These are phyloP conservation scores for Microplitis mediator DNA, from an alignment of 1,140 invertebrate species.

Conservation along the genomic window DNA sequence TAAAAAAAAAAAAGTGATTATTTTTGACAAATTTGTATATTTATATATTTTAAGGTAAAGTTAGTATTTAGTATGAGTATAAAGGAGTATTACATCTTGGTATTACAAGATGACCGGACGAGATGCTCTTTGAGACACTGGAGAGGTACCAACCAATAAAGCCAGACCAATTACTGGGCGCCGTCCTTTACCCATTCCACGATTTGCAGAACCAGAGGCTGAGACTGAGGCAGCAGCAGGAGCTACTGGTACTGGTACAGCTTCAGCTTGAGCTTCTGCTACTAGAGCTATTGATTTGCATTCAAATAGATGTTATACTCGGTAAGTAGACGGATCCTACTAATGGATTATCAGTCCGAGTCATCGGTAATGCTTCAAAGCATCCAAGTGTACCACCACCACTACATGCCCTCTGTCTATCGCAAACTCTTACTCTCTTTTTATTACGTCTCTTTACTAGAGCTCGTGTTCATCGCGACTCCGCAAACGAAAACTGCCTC, in stretches of 20 bases:
- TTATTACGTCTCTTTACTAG: not conserved
- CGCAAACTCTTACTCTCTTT: not conserved
- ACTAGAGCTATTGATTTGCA: constrained; percentile 58
- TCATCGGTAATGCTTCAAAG: constrained; percentile 61
- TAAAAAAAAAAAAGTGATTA: no score
- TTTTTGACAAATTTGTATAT: no score
- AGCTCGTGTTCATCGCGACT: not conserved
- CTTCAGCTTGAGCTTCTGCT: no score
- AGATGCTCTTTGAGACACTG: constrained; percentile 63
- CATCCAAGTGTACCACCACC: constrained; percentile 17
- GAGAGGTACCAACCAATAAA: constrained; percentile 54
- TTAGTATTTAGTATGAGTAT: no score
- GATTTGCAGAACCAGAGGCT: no score
- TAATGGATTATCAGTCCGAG: constrained; percentile 64
- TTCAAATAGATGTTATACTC: constrained; percentile 64
- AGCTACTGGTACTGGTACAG: no score
- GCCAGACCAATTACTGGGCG: constrained; percentile 60
- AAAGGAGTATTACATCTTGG: no score
- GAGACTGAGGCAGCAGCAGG: no score
- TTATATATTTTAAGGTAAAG: no score
- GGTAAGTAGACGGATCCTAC: constrained; percentile 59
- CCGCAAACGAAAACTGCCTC: constrained; percentile 9
- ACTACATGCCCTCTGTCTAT: not conserved
- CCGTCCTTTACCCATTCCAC: constrained; percentile 57
- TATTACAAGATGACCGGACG: constrained; percentile 59